Evolutionary conservation across 2,113 vertebrate species (phyloP).

Genomic region (Apistogramma diplotaenia): DNA sequence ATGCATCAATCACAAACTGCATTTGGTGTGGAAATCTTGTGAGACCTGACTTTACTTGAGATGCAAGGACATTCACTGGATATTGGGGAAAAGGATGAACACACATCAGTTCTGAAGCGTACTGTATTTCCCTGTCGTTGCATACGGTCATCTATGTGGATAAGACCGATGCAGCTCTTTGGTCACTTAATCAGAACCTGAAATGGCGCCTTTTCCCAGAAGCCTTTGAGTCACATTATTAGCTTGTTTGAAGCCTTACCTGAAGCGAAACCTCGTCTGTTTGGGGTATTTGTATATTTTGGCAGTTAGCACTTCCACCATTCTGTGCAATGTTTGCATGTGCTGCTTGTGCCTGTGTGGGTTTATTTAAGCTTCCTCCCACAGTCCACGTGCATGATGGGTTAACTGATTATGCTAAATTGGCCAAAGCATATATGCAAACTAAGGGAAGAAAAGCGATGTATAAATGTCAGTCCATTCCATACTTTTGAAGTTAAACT

Average conservation of each 20-base stretch:
- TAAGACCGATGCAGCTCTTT: background rate
- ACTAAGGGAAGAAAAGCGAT: background rate
- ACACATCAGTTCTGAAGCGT: background rate
- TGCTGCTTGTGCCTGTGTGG: background rate
- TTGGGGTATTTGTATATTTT: background rate
- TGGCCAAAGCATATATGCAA: background rate
- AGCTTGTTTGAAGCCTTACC: background rate
- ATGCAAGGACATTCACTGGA: too few relatives aligned
- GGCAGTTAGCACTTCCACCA: background rate
- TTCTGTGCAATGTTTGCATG: background rate
- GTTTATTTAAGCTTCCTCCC: background rate
- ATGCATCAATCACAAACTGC: background rate
- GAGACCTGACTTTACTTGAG: background rate
- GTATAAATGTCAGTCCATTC: background rate
- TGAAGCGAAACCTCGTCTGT: too few relatives aligned
- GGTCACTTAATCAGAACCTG: background rate
- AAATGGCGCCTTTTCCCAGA: background rate
- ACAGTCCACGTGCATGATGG: background rate
- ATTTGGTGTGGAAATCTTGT: background rate
- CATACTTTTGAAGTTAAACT: background rate
- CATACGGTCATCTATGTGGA: background rate
- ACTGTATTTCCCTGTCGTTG: background rate
- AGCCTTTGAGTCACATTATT: background rate
- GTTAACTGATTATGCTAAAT: background rate
- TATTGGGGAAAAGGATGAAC: too few relatives aligned